Percentiles rank a stretch among this genome's conserved stretches.
These are phyloP conservation scores for Euleptes europaea DNA, from an alignment of 2,113 vertebrate genomes.

Conservation along the genomic window DNA sequence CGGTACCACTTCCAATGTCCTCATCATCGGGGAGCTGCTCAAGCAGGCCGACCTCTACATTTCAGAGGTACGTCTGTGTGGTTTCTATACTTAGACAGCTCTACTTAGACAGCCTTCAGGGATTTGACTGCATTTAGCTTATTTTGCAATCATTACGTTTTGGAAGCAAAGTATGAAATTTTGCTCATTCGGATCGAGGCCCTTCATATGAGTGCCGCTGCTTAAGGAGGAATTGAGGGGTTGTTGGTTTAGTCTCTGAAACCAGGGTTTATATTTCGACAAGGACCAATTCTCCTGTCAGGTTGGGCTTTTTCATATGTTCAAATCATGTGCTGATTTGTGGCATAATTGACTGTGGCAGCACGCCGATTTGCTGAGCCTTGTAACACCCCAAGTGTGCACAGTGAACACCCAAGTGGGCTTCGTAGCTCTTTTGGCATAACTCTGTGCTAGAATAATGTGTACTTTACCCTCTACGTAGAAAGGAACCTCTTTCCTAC, in stretches of 20 bases:
- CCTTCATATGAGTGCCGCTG: too few relatives aligned
- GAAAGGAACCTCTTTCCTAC: conserved; percentile 72
- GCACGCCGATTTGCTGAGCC: accelerated
- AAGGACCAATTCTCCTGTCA: too few relatives aligned
- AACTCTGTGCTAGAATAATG: conserved; percentile 77
- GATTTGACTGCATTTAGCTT: neutral
- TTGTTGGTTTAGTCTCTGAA: neutral
- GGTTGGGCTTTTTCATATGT: neutral
- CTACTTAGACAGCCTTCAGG: neutral
- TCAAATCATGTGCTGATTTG: neutral
- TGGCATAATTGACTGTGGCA: neutral
- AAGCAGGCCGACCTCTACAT: conserved; percentile 97
- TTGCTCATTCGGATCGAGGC: neutral
- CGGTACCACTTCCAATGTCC: conserved; percentile 95
- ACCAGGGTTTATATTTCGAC: neutral
- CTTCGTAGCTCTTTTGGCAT: conserved; percentile 78
- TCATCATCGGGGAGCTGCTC: conserved; percentile 95
- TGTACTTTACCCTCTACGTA: conserved; percentile 82
- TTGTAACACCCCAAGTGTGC: neutral
- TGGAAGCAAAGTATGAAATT: neutral
- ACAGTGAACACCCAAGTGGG: conserved; percentile 81
- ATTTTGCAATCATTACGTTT: neutral
- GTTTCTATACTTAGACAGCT: neutral
- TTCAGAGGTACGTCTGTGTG: conserved; percentile 82
- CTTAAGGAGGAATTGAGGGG: neutral